Base-by-base conservation (phyloP, 2,797 vertebrate genomes). In the Cygnus olor region DNA sequence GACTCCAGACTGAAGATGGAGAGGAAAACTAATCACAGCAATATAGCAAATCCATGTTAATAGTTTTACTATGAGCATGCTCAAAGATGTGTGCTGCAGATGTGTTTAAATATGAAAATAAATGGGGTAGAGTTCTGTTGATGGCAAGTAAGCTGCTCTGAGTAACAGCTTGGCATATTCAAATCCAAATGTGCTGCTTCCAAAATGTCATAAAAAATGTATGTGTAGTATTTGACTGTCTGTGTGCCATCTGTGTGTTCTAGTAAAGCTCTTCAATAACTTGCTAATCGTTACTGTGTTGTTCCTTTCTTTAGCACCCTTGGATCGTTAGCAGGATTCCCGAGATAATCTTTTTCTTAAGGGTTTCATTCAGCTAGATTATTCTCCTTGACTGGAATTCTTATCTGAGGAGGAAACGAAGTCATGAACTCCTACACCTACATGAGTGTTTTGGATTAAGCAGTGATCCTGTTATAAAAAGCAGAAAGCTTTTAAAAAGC, bases 11-110 rank as follows among this genome's bases (percentile, higher is more conserved):
- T 36, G 5, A 14, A 60, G 51, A 79, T 32, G 58, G 72, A 88
- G 71, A 65, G 57, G 60, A 69, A 78, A 47, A 90, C 40, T 19
- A 21, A 93, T 95, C 96, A 97, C 96, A 97, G 96, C 97, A 93
- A 63, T 60, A 27, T 86, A 80, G 88, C 72, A 88, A 80, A 97
- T 97, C 97, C 98, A 98, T 98, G 98, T 98, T 98, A 97, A 98
- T 97, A 97, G 97, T 97, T 98, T 98, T 98, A 96, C 96, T 97
- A 89, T 36, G 6, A 78, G 42, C 54, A 20, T 77, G 30, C 57
- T 94, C 56, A 40, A 85, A 95, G 60, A 8, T 44, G 76, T 10
- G 57, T 44, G 81, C 61, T 76, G 57, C 18, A 66, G 66, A 49
- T 71, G 66, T 17, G 19, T 72, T 83, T 18, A 61, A 85, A n/a